phyloP scores from a whole-genome alignment of 2,797 vertebrate species.

The Odontamblyopus lacepedii region DNA sequence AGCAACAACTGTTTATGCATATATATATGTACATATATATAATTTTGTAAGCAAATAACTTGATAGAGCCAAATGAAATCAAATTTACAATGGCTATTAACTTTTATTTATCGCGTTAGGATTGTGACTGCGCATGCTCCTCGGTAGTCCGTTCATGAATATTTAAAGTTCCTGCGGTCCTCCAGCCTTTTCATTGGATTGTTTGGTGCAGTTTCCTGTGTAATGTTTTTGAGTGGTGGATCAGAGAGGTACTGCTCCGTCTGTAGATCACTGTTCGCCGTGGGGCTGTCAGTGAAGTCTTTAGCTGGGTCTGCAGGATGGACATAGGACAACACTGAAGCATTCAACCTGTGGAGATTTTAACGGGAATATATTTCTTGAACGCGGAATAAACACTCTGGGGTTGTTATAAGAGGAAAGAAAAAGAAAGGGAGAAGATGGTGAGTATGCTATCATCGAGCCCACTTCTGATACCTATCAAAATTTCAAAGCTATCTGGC shows the following conservation, averaged over 20 bases:
- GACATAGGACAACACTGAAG: constrained; percentile 62
- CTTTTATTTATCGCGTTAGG: not conserved
- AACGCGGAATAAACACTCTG: constrained; percentile 38
- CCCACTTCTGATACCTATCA: not conserved
- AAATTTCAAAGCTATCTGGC: too few relatives aligned
- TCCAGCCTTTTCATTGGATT: constrained; percentile 56
- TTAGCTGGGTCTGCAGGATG: constrained; percentile 48
- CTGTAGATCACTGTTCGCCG: constrained; percentile 14
- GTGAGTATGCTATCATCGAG: constrained; percentile 48
- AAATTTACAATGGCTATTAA: too few relatives aligned
- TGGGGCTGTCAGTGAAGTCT: constrained; percentile 38
- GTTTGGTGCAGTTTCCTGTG: constrained; percentile 50
- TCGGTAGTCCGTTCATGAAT: constrained; percentile 58
- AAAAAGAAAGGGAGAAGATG: constrained; percentile 56
- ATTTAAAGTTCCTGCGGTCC: constrained; percentile 33
- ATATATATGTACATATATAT: too few relatives aligned
- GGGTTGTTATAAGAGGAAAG: constrained; percentile 12
- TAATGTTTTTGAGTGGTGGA: constrained; percentile 41
- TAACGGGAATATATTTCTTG: constrained; percentile 41
- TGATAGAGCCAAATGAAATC: too few relatives aligned
- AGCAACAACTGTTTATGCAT: not conserved
- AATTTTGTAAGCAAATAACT: too few relatives aligned
- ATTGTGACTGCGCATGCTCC: constrained; percentile 54
- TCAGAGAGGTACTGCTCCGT: constrained; percentile 22
- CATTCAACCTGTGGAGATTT: constrained; percentile 46